A percentile compares a stretch with the other conserved stretches of the same genome.
Conservation (phyloP, 2,888 invertebrate species). For the Sycophila texana region DNA sequence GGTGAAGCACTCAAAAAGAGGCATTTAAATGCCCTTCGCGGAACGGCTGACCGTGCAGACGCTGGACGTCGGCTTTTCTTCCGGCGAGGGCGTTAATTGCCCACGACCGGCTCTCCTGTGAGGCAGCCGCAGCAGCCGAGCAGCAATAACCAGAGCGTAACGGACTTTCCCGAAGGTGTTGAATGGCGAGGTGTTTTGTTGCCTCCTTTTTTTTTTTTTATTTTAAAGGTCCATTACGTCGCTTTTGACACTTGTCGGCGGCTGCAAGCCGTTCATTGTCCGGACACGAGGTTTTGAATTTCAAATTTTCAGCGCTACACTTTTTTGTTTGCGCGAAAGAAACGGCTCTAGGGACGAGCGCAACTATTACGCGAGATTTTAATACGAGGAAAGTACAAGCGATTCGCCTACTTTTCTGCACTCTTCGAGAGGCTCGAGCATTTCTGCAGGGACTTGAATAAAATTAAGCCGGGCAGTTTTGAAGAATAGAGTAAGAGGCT, state of each 20-base stretch:
- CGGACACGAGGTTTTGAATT: too few relatives aligned
- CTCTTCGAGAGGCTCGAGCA: too few relatives aligned
- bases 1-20: background rate
- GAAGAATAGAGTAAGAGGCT: too few relatives aligned
- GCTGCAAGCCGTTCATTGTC: background rate
- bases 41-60: background rate
- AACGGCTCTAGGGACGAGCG: too few relatives aligned
- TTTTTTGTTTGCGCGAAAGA: too few relatives aligned
- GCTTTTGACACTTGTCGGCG: background rate
- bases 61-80: slow-evolving; percentile 23
- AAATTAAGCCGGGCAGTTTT: too few relatives aligned
- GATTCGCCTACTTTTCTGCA: too few relatives aligned
- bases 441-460: too few relatives aligned
- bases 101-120: background rate
- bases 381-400: too few relatives aligned
- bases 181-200: slow-evolving; percentile 1
- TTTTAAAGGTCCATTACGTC: background rate
- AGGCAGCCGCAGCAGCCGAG: background rate
- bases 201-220: background rate
- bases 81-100: slow-evolving; percentile 39
- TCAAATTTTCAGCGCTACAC: too few relatives aligned
- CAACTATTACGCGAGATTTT: too few relatives aligned
- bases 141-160: slow-evolving; percentile 12
- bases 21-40: slow-evolving; percentile 38
- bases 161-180: slow-evolving; percentile 28